Conservation (phyloP, 2,888 invertebrate genomes). For the Zygogramma bicolorata region DNA sequence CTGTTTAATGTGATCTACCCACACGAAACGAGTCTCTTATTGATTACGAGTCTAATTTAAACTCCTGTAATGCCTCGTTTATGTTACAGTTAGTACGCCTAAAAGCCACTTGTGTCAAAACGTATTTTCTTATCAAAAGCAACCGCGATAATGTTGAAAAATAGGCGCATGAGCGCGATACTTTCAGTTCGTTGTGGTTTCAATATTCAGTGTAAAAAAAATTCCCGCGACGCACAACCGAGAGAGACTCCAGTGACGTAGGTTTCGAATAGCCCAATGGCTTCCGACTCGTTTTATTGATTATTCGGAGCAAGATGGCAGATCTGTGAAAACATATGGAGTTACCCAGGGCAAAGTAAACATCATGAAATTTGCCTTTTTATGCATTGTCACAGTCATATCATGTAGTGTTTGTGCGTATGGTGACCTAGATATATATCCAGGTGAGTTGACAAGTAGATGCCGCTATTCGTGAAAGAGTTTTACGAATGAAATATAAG, state of each 20-base stretch:
- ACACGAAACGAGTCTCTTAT: neutral
- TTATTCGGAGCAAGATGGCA: conserved; percentile 62
- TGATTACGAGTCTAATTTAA: neutral
- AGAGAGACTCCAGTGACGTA: conserved; percentile 40
- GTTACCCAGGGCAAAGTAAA: conserved; percentile 55
- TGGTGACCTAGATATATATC: conserved; percentile 61
- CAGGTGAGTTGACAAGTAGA: conserved; percentile 55
- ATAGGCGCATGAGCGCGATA: conserved; percentile 50
- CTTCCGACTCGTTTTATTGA: conserved; percentile 61
- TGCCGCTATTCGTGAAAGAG: neutral
- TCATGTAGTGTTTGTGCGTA: conserved; percentile 59
- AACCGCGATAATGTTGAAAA: conserved; percentile 30
- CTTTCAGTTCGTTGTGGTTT: conserved; percentile 41
- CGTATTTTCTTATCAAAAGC: conserved; percentile 31
- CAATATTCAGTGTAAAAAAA: conserved; percentile 41
- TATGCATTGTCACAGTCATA: conserved; percentile 59
- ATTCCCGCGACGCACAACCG: conserved; percentile 27
- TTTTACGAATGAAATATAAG: no score
- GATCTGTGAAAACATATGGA: conserved; percentile 65
- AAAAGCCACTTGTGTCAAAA: neutral
- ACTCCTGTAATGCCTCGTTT: neutral
- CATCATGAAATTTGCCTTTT: conserved; percentile 62
- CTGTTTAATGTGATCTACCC: neutral
- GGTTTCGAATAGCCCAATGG: conserved; percentile 54
- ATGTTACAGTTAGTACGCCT: neutral